Conservation (phyloP, 2,113 vertebrate genomes). For the Microcebus jonahi region DNA sequence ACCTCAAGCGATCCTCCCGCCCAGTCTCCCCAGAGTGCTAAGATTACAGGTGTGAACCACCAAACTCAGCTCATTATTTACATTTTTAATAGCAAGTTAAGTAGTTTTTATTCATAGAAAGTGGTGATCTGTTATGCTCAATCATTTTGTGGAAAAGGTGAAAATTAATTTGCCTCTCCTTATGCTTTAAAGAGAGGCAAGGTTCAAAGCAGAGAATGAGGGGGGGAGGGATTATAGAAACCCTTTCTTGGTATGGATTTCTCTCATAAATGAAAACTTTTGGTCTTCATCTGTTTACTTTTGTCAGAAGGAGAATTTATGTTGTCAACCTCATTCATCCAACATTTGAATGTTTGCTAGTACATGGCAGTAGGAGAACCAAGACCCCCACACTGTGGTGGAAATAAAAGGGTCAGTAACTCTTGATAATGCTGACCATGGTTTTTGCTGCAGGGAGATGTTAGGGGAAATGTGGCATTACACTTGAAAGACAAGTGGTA, state of each 20-base stretch:
- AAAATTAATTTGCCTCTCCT: background rate
- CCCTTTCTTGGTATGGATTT: background rate
- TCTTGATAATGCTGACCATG: background rate
- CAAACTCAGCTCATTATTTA: background rate
- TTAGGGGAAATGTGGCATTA: background rate
- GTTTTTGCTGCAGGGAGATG: background rate
- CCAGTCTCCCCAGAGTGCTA: no score
- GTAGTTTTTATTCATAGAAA: background rate
- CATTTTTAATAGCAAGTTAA: conserved; percentile 28
- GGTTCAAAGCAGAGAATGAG: background rate
- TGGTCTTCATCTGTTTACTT: background rate
- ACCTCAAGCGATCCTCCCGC: no score
- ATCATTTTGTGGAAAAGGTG: background rate
- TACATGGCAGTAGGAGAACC: background rate
- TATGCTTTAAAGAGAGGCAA: background rate
- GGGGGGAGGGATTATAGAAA: background rate
- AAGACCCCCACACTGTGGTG: background rate
- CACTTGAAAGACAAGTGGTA: background rate
- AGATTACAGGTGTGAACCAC: no score
- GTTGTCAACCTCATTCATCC: background rate
- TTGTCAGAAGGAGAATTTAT: conserved; percentile 38
- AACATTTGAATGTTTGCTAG: background rate
- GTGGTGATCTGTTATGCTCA: background rate
- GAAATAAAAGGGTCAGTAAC: background rate
- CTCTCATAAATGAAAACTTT: background rate